Conservation (phyloP, 2,113 vertebrate genomes). For the Sylvicapra grimmia region DNA sequence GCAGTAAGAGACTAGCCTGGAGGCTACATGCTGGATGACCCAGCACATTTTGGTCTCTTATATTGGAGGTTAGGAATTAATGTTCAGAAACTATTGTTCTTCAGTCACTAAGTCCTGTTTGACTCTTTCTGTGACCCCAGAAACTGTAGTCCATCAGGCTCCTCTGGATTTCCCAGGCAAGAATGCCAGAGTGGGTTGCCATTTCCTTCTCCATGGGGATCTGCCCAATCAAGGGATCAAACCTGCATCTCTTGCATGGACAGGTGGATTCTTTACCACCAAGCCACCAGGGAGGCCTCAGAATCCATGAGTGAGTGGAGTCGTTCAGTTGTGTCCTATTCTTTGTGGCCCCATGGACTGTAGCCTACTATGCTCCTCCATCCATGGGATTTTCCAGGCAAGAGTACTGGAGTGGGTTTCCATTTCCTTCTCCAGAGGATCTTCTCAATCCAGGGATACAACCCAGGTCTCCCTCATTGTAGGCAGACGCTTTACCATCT, state of each 20-base stretch:
- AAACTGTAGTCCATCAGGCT: background rate
- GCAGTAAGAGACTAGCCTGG: too few species aligned
- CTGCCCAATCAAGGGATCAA: background rate
- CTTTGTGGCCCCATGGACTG: background rate
- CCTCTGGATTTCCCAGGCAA: background rate
- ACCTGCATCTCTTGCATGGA: background rate
- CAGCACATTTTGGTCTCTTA: background rate
- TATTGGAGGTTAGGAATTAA: background rate
- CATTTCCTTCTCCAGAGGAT: background rate
- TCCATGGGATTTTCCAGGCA: background rate
- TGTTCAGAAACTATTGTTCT: background rate
- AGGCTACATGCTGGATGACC: background rate
- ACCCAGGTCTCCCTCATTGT: background rate
- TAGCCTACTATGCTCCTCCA: background rate
- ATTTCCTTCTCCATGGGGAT: rapidly evolving
- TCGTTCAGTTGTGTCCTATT: background rate
- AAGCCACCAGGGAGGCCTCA: background rate
- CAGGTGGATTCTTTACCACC: background rate
- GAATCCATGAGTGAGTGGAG: background rate
- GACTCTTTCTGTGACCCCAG: background rate
- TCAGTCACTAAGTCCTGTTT: background rate
- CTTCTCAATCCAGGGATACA: background rate
- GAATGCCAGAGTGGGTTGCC: background rate
- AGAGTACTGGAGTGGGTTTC: background rate
- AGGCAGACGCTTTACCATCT: background rate